Base-by-base conservation (phyloP, 2,888 invertebrate species). In the Dynastes grantii region DNA sequence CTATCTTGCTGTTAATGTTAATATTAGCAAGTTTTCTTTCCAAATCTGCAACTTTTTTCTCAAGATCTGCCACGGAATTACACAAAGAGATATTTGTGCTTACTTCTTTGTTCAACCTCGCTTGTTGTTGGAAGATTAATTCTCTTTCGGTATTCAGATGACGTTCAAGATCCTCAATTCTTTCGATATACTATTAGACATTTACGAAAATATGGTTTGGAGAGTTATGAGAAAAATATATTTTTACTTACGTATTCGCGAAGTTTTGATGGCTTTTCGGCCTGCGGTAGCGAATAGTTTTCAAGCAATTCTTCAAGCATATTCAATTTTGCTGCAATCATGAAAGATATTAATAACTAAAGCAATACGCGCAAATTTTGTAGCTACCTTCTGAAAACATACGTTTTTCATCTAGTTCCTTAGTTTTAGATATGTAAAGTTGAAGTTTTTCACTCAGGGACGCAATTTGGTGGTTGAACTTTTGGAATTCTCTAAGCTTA, bases 1-100 rank as follows among this genome's bases (percentile, higher is more conserved):
- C 9, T 11, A 45, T 45, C 8, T 13, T 63, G 13, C 32, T 13
- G 29, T 32, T 29, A 63, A 8, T 63, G 2, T 63, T 22, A 9
- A 45, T 16, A 32, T 16, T 67, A 3, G 22, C 11, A 45, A 40
- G 22, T 16, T 67, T 40, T 27, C 49, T 49, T 67, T 67, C 67
- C 13, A 67, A 67, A 49, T 67, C 67, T 9, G 6, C 67, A 27
- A 68, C 29, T 68, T 68, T 49, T 27, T 13, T 49, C 51, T 68
- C 68, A 9, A 51, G 29, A 22, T 68, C 68, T 27, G 22, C 51
- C 4, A 68, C 2, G 5, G 32, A 51, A 6, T 29, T 51, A 22
- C 68, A 68, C 27, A 68, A 13, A 11, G 22, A 53, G 2, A 51
- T 27, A 51, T 68, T 68, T 0, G 51, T 27, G 2, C 22, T 27